Percentiles rank a stretch among this genome's conserved stretches.
These are phyloP conservation scores for Paracanthobrama guichenoti DNA, from an alignment of 2,113 vertebrate species.

Conservation along the genomic window DNA sequence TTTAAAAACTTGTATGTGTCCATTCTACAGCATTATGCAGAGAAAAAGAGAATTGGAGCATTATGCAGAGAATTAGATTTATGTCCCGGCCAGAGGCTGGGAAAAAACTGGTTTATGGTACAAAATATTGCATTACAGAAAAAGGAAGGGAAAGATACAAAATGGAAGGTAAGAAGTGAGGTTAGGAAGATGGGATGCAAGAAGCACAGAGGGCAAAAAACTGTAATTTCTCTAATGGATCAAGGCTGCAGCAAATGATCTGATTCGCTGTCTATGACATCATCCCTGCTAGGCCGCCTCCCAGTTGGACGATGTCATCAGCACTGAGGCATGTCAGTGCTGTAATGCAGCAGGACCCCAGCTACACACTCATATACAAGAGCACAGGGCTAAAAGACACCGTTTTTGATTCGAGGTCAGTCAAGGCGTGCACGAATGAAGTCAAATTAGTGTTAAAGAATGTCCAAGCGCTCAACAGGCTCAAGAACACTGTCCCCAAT, in stretches of 20 bases:
- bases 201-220: neutral
- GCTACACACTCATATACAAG: neutral
- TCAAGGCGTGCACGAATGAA: neutral
- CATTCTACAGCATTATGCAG: neutral
- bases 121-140: neutral
- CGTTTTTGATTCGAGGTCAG: neutral
- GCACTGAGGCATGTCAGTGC: constrained; percentile 74
- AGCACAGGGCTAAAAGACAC: constrained; percentile 5
- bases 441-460: neutral
- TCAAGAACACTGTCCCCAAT: constrained; percentile 25
- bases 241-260: constrained; percentile 35
- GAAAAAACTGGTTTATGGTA: neutral
- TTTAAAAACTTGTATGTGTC: neutral
- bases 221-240: constrained; percentile 2
- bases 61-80: neutral
- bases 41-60: too few relatives aligned
- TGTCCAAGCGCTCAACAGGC: neutral
- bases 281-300: constrained; percentile 60
- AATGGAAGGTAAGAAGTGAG: neutral
- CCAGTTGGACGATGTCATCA: constrained; percentile 70
- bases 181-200: neutral
- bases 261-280: constrained; percentile 74
- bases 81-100: neutral
- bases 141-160: neutral
- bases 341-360: constrained; percentile 70